Base-by-base conservation (phyloP, 92 coral and sea anemone genomes). In the Porites lobata region DNA sequence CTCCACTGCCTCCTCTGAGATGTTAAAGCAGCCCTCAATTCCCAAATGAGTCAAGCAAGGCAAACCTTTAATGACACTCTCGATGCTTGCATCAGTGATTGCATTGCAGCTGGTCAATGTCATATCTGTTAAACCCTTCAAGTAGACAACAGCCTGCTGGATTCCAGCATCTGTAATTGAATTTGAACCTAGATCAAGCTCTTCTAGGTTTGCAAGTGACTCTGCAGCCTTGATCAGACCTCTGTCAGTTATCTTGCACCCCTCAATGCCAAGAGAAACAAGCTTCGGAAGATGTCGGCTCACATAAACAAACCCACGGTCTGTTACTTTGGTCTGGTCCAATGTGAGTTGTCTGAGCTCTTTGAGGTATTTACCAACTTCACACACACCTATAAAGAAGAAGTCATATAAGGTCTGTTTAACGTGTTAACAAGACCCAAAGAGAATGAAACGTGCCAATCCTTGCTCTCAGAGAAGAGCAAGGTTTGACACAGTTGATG, bases 31-130 rank as follows among this genome's bases (percentile, higher is more conserved):
- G 54, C 94, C 95, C 78, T 96, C 99, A 51, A 96, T 91, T 20
- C 98, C 99, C 66, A 96, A 81, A 77, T 96, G 99, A 4, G 96
- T 94, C 89, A 96, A 77, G 80, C 94, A 90, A 62, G 99, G 99
- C 65, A 96, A 77, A 3, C 79, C 89, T 32, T 78, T 87, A n/a
- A 95, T 86, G 26, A 95, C 83, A 59, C 54, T 72, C 67, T 93
- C 94, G 19, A 96, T 78, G 56, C 98, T 90, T 15, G 71, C 80
- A 18, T 88, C 96, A 15, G 95, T 96, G 78, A 96, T 90, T 38
- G 88, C 67, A 64, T 83, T 91, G 76, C 96, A 90, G 66, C 92
- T 84, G n/a, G 87, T 91, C 54, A 96, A 85, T 3, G 98, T 93
- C 83, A 96, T 74, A 85, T 96, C 98, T 4, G 98, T 95, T 82